Base-by-base conservation (phyloP, 23 tunicate genomes). In the Phallusia fumigata region DNA sequence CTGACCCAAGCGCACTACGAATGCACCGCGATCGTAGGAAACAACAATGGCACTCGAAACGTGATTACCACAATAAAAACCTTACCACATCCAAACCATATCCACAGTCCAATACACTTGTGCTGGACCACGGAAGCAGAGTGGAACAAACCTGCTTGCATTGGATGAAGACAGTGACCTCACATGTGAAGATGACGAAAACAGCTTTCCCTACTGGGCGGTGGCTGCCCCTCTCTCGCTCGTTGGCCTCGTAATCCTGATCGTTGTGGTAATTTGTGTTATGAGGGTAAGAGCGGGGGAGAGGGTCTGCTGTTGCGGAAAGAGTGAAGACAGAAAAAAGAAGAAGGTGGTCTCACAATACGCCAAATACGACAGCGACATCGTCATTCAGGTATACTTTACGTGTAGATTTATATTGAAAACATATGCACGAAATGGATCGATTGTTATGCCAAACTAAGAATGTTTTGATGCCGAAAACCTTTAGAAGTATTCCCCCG, bases 211-310 rank as follows among this genome's bases (percentile, higher is more conserved):
- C 21, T 83, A 81, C 65, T 76, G 89, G 80, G 98, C 93, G 18
- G 78, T 93, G 0, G 93, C 86, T 6, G 93, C 90, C 36, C 98
- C 98, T 40, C 86, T 86, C 12, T 47, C 78, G 51, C 74, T 88
- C 30, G 85, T 76, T 13, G 74, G 51, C 52, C 69, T 93, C 15
- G 53, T 93, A 33, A 30, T 88, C 32, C 35, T 85, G 26, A 83
- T 88, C 33, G 84, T 85, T 33, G 65, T 81, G 35, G 35, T 85
- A 18, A 31, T 93, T 32, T 52, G 77, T 18, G 65, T 93, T 0
- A 65, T 64, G n/a, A 65, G 73, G 64, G 31, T 40, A 10, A 74
- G 81, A 19, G 78, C 80, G 26, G 88, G 84, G 28, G 79, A 83
- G 73, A 28, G 47, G 34, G 44, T 65, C 22, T 86, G 87, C 51